Evolutionary conservation across 1,140 invertebrate species (phyloP).

Genomic region (Belonocnema kinseyi): DNA sequence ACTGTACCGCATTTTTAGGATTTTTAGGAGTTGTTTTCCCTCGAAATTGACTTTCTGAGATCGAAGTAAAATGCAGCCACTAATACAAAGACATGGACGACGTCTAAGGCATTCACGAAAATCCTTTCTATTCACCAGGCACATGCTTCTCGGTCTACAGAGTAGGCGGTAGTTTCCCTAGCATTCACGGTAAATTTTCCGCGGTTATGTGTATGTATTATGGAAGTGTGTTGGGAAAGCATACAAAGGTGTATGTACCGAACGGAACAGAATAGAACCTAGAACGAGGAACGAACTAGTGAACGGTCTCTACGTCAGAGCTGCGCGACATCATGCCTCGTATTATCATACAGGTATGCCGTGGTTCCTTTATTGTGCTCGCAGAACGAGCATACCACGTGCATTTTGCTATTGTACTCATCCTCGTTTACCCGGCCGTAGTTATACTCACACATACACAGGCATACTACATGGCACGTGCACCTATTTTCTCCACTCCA

Average conservation of each 20-base stretch:
- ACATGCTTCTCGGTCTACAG: constrained; percentile 17
- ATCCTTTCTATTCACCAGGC: constrained; percentile 11
- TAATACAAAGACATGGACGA: constrained; percentile 5
- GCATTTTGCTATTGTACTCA: constrained; percentile 54
- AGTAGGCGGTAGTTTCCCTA: constrained; percentile 16
- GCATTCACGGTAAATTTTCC: constrained; percentile 14
- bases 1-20: too few species aligned
- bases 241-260: constrained; percentile 6
- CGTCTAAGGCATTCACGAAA: constrained; percentile 8
- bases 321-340: constrained; percentile 43
- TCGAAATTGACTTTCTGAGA: constrained; percentile 15
- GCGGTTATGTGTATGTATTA: background rate
- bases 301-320: constrained; percentile 49
- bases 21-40: too few species aligned
- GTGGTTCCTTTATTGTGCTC: constrained; percentile 54
- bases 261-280: constrained; percentile 41
- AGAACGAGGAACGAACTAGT: constrained; percentile 42
- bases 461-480: background rate
- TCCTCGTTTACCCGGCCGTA: constrained; percentile 49
- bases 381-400: constrained; percentile 53
- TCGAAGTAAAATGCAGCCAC: constrained; percentile 13
- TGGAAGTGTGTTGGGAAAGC: background rate
- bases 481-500: background rate
- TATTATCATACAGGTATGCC: constrained; percentile 53
- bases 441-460: constrained; percentile 44